phyloP scores from a whole-genome alignment of 2,888 invertebrate genomes.

The Diabrotica balteata region DNA sequence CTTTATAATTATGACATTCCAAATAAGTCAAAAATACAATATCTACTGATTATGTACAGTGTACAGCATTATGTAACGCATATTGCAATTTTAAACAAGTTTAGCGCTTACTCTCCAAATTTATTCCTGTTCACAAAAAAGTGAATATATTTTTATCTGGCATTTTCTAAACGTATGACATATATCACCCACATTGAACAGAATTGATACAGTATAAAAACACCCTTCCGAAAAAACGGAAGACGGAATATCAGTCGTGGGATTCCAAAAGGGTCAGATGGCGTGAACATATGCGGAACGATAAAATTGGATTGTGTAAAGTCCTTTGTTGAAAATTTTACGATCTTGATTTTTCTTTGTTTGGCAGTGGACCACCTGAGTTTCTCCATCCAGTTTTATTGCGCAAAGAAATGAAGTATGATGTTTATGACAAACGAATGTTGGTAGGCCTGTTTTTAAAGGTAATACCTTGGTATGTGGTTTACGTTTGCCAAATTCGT shows the following conservation, averaged over 20 bases:
- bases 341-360: slow-evolving; percentile 35
- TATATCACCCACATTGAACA: background rate
- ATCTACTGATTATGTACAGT: no score
- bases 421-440: slow-evolving; percentile 29
- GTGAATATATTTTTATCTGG: no score
- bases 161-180: no score
- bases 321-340: slow-evolving; percentile 34
- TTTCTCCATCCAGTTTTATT: slow-evolving; percentile 22
- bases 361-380: slow-evolving; percentile 34
- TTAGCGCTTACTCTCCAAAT: no score
- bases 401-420: slow-evolving; percentile 28
- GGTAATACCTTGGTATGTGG: no score
- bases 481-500: no score
- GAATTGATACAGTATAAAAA: slow-evolving; percentile 15
- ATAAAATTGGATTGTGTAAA: slow-evolving; percentile 37
- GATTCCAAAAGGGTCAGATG: slow-evolving; percentile 26
- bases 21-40: no score
- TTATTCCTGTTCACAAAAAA: no score
- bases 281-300: slow-evolving; percentile 32
- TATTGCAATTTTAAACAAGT: no score
- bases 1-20: no score
- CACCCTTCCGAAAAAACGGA: slow-evolving; percentile 8
- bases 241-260: slow-evolving; percentile 15
- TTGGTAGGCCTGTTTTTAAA: background rate
- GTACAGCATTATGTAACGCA: no score